Evolutionary conservation across 2,888 invertebrate genomes (phyloP).

Genomic region (Cryptocheilus praepositus): DNA sequence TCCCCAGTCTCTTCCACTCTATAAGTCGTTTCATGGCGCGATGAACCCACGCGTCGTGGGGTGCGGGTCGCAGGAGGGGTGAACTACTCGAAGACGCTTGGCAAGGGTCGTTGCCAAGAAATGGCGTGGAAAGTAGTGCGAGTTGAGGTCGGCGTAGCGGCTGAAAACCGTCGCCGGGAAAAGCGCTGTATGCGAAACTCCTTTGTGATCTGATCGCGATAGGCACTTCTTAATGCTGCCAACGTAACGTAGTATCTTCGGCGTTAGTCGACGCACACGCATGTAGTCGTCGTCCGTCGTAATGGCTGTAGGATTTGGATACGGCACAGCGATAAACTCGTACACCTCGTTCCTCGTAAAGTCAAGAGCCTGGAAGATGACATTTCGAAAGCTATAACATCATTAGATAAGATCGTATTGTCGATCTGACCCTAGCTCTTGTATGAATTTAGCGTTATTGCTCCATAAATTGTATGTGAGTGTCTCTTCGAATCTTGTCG

Average conservation of each 20-base stretch:
- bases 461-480: no score
- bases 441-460: no score
- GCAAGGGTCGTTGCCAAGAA: conserved; percentile 40
- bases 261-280: not conserved
- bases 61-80: not conserved
- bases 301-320: conserved; percentile 1
- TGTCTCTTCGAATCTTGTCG: no score
- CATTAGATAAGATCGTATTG: no score
- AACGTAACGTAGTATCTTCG: not conserved
- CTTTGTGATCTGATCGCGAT: conserved; percentile 31
- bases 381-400: not conserved
- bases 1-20: conserved; percentile 1
- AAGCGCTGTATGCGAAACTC: conserved; percentile 11
- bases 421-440: no score
- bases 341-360: no score
- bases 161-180: conserved; percentile 18
- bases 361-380: not conserved
- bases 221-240: conserved; percentile 22
- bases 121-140: conserved; percentile 36
- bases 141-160: conserved; percentile 23
- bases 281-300: not conserved
- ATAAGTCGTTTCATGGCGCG: no score
- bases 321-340: not conserved
- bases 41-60: no score
- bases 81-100: conserved; percentile 18